Evolutionary conservation across 2,113 vertebrate species (phyloP), one percentile per base, ranked within the genome.

Genomic region (Brachyistius frenatus): DNA sequence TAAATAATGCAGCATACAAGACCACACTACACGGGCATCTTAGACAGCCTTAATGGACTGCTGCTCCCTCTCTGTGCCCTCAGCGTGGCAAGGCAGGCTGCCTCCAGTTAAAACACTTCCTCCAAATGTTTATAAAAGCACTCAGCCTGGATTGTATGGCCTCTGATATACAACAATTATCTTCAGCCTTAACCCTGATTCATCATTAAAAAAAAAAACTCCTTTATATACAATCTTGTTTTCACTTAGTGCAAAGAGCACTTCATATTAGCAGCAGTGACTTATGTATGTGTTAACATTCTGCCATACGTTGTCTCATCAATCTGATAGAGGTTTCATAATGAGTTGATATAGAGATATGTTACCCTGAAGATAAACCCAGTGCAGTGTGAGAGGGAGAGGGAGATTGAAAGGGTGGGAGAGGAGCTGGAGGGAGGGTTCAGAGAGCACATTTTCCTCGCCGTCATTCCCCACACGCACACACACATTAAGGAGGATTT

Each of bases 21-120:
- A 73, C 58, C 47, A 6, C 68, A 76, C 4, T 49, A 85, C 39
- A 57, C 61, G 76, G 81, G 74, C 76, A 74, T 76, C 50, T 75
- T 67, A 83, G 78, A 81, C 62, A 66, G 78, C 58, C 66, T 23
- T 80, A 92, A 89, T 89, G 86, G 86, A 88, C 71, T 62, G 53
- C 76, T 79, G 53, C 76, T 79, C 62, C 57, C 69, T 84, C 79
- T 75, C 70, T 33, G 37, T 87, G 85, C 75, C 82, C 84, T 88
- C 82, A 67, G 77, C 58, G 8, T 84, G 73, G 87, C 81, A 77
- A 71, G 47, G 73, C 76, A 71, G 77, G 66, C 88, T 90, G 86
- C 88, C 84, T 91, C 81, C 84, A 80, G 79, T 90, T 92, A 87
- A 92, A 91, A 92, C 84, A 90, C 91, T 92, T 93, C 88, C 90